Evolutionary conservation across 2,888 invertebrate genomes (phyloP), one percentile per base, ranked within the genome.

Genomic region (Erebia aethiops): DNA sequence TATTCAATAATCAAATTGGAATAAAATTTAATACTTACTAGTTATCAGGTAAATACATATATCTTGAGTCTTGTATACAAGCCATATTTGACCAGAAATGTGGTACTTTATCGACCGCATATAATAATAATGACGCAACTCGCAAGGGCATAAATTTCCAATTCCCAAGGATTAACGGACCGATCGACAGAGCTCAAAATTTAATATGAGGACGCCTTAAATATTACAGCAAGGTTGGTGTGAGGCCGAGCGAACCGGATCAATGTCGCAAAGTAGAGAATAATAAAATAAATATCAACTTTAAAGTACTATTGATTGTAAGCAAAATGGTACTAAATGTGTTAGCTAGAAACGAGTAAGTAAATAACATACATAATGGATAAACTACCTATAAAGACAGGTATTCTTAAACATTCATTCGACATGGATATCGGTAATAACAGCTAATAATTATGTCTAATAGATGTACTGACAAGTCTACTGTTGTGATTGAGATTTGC

Each of bases 151-250:
- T 60, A 60, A 65, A 70, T 70, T 70, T 70, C 26, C 61, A 70
- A 69, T 73, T 71, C 66, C 66, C 58, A 71, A 56, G 74, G 70
- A 72, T 72, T 68, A 66, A 69, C 51, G 58, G 67, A 21, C 61
- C 72, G 70, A 74, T 70, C 67, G 68, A 58, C 13, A 52, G 60
- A 62, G 71, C 46, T 70, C 58, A 66, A 69, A 67, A 66, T 65
- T 69, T 72, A 70, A 72, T 67, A 70, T 63, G 62, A 70, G 72
- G 70, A 72, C 72, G 62, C 49, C 46, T 68, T 63, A 57, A 54
- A 70, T 70, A 67, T 71, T 70, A 65, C 65, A 70, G 43, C 72
- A 56, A 72, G 72, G 72, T 74, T 58, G 67, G 56, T 8, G 35
- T 58, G 58, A 69, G 70, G 70, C 66, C 70, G 68, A 54, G n/a